These are phyloP conservation scores for Phragmatobia fuliginosa DNA, from an alignment of 2,888 invertebrate species.

Conservation along the genomic window DNA sequence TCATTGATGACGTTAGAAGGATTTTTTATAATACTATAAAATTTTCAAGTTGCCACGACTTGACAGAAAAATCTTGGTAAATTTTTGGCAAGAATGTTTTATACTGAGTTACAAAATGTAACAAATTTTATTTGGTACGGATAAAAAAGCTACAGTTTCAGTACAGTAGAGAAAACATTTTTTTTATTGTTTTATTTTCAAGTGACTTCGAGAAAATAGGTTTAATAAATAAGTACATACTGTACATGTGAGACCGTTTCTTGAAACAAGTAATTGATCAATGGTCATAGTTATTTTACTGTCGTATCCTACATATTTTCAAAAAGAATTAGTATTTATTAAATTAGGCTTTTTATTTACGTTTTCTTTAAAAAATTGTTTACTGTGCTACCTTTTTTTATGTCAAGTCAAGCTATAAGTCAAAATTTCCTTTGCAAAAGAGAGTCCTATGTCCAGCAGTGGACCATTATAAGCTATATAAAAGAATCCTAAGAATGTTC, in stretches of 20 bases:
- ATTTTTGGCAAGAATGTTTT: not conserved
- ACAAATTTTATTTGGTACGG: not conserved
- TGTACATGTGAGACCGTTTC: not conserved
- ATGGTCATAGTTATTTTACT: not conserved
- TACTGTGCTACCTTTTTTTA: not conserved
- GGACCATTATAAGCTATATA: not conserved
- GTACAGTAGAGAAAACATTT: not conserved
- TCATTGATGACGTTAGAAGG: slow-evolving; percentile 29
- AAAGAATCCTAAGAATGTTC: slow-evolving; percentile 8
- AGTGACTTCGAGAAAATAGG: not conserved
- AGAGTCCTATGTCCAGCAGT: too few relatives aligned
- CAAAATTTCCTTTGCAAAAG: too few relatives aligned
- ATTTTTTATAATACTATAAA: slow-evolving; percentile 3
- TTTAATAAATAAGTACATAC: not conserved
- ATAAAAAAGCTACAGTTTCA: not conserved
- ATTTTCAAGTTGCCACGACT: not conserved
- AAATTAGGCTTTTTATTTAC: not conserved
- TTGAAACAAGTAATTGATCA: not conserved
- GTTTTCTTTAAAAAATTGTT: not conserved
- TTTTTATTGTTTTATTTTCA: not conserved
- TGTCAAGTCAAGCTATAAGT: too few relatives aligned
- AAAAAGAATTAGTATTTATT: not conserved
- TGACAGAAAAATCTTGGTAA: slow-evolving; percentile 9
- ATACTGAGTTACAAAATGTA: not conserved
- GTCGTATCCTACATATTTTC: not conserved